phyloP scores from a whole-genome alignment of 2,888 invertebrate species.

The Salticus scenicus region DNA sequence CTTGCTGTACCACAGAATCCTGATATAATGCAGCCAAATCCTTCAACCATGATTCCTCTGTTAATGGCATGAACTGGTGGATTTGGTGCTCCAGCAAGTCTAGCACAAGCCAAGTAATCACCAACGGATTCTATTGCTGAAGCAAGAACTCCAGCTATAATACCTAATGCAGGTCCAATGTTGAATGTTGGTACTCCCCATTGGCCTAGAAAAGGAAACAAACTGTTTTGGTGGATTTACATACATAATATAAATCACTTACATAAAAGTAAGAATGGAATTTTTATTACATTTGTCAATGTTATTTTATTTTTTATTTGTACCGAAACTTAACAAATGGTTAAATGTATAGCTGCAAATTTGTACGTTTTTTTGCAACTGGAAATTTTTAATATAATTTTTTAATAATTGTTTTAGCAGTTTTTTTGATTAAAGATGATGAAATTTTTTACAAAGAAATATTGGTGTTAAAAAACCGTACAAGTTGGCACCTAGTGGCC shows the following conservation, averaged over 20 bases:
- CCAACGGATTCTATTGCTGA: conserved; percentile 90
- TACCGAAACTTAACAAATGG: not conserved
- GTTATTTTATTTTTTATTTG: not conserved
- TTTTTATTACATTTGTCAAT: no score
- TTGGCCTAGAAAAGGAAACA: conserved; percentile 80
- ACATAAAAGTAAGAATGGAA: no score
- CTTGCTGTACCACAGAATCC: conserved; percentile 77
- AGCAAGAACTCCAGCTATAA: conserved; percentile 86
- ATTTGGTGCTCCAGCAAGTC: conserved; percentile 76
- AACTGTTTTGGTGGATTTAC: no score
- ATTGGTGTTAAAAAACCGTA: no score
- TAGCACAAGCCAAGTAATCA: conserved; percentile 90
- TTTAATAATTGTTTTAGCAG: no score
- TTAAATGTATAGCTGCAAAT: no score
- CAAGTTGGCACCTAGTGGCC: no score
- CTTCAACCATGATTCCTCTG: conserved; percentile 77
- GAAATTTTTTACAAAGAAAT: no score
- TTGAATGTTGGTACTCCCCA: conserved; percentile 86
- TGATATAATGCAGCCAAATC: conserved; percentile 76
- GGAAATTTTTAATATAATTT: no score
- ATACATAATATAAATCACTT: no score
- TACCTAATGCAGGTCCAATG: conserved; percentile 83
- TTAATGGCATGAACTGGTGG: conserved; percentile 78
- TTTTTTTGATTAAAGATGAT: no score
- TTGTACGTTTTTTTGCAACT: no score